Conservation (phyloP, 2,797 vertebrate species). For the Gymnoscopelus braueri region DNA sequence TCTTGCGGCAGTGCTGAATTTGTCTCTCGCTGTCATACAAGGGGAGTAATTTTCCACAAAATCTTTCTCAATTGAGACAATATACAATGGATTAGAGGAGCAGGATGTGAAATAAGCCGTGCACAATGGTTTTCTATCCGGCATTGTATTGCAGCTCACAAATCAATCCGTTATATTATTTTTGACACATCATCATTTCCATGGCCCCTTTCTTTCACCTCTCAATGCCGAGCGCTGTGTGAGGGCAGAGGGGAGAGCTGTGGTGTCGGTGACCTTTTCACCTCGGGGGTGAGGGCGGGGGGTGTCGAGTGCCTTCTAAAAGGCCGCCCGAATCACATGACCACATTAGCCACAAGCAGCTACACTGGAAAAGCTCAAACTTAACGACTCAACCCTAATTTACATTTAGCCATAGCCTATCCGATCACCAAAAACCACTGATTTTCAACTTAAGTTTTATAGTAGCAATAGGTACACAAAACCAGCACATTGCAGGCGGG, state of each 20-base stretch:
- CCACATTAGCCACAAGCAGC: slow-evolving; percentile 35
- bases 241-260: slow-evolving; percentile 33
- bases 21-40: slow-evolving; percentile 27
- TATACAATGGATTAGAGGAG: slow-evolving; percentile 34
- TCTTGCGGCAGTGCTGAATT: slow-evolving; percentile 21
- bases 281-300: slow-evolving; percentile 16
- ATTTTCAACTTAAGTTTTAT: too few species aligned
- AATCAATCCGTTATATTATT: slow-evolving; percentile 70
- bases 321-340: slow-evolving; percentile 52
- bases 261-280: slow-evolving; percentile 65
- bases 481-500: not conserved
- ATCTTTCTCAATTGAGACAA: slow-evolving; percentile 45
- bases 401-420: slow-evolving; percentile 36
- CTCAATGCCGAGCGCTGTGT: slow-evolving; percentile 33
- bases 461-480: not conserved
- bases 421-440: too few species aligned
- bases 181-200: slow-evolving; percentile 66
- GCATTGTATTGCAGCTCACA: slow-evolving; percentile 57
- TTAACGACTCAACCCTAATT: slow-evolving; percentile 46
- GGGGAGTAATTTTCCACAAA: slow-evolving; percentile 46
- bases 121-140: slow-evolving; percentile 43
- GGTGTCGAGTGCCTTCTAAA: slow-evolving; percentile 36
- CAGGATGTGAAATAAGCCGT: slow-evolving; percentile 37
- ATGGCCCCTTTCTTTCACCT: slow-evolving; percentile 41
- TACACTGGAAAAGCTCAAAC: slow-evolving; percentile 48